A percentile compares a stretch with the other conserved stretches of the same genome.
Evolutionary conservation across 2,888 invertebrate genomes (phyloP).

Genomic region (Corbicula japonica): DNA sequence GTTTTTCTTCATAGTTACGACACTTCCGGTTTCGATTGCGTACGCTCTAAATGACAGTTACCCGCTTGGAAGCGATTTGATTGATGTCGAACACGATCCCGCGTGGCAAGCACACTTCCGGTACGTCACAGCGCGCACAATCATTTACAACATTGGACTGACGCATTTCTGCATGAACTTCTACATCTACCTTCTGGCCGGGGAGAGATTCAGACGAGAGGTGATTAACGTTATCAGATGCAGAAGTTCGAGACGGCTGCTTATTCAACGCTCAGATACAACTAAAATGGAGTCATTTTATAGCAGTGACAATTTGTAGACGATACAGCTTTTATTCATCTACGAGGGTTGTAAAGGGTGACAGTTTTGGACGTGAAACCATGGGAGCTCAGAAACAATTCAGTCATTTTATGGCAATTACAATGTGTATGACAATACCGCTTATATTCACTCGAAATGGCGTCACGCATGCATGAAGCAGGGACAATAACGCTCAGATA

Average conservation of each 20-base stretch:
- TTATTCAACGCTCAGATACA: slow-evolving; percentile 57
- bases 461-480: too few species aligned
- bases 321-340: too few species aligned
- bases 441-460: too few species aligned
- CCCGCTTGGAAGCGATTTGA: slow-evolving; percentile 69
- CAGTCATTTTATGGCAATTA: too few species aligned
- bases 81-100: slow-evolving; percentile 71
- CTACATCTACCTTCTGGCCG: slow-evolving; percentile 85
- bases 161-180: slow-evolving; percentile 85
- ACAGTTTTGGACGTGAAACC: too few species aligned
- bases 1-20: slow-evolving; percentile 84
- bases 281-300: slow-evolving; percentile 68
- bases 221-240: slow-evolving; percentile 54
- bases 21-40: slow-evolving; percentile 84
- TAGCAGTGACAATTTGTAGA: slow-evolving; percentile 59
- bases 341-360: too few species aligned
- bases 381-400: too few species aligned
- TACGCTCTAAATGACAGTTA: slow-evolving; percentile 80
- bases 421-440: too few species aligned
- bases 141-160: slow-evolving; percentile 82
- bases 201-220: slow-evolving; percentile 84
- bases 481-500: too few species aligned
- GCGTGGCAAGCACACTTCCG: slow-evolving; percentile 79
- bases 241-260: slow-evolving; percentile 29
- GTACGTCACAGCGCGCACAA: slow-evolving; percentile 75